Conservation (phyloP, 2,113 vertebrate genomes). For the Sylvilagus bachmani region DNA sequence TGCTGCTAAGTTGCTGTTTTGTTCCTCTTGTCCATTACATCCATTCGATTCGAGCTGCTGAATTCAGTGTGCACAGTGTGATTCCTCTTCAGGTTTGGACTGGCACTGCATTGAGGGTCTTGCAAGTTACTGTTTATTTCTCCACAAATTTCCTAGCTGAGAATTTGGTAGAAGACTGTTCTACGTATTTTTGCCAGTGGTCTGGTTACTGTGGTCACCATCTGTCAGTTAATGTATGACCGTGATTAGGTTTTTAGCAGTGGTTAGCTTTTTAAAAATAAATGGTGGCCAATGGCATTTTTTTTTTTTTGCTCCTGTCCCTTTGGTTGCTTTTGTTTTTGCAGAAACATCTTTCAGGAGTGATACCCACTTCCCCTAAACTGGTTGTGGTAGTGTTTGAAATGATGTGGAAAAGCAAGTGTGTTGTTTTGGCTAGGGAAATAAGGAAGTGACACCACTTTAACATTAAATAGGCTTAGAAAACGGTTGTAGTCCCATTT, state of each 20-base stretch:
- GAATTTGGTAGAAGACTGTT: constrained; percentile 28
- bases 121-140: background rate
- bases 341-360: background rate
- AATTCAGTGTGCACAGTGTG: background rate
- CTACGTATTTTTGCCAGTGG: constrained; percentile 17
- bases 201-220: background rate
- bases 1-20: background rate
- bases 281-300: background rate
- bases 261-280: background rate
- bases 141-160: background rate
- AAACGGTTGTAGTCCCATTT: constrained; percentile 24
- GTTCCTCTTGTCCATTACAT: background rate
- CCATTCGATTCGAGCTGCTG: background rate
- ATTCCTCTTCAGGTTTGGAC: background rate
- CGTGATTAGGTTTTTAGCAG: background rate
- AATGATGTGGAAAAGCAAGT: constrained; percentile 30
- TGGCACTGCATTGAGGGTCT: background rate
- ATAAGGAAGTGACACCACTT: background rate
- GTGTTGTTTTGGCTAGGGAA: constrained; percentile 32
- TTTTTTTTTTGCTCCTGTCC: background rate
- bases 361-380: background rate
- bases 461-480: background rate
- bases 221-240: background rate
- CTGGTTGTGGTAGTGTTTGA: constrained; percentile 34
- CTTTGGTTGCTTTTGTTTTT: constrained; percentile 46